Evolutionary conservation across 2,888 invertebrate genomes (phyloP), one percentile per base, ranked within the genome.

Genomic region (Cosmopolites sordidus): DNA sequence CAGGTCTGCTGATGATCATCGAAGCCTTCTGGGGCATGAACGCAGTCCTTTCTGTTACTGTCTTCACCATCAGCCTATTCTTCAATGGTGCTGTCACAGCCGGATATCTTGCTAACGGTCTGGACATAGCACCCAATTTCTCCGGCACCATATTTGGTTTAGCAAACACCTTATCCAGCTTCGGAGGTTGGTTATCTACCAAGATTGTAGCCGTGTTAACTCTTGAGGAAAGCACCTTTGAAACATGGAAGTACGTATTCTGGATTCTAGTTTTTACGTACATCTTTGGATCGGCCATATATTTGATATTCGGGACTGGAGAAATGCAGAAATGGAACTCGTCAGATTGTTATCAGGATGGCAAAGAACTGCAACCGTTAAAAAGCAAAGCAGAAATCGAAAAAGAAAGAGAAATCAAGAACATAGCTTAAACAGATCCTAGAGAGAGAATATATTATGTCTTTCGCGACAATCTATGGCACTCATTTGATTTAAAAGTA

Each of bases 121-220:
- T 92, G 16, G 92, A 92, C 65, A 90, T 92, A 63, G 91, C 92
- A 1, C 92, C 92, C 0, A 90, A 91, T 71, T 92, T 89, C 69
- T 89, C 90, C 51, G 89, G 92, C 0, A 92, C 92, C 1, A 90
- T 92, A 58, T 91, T 92, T 71, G 92, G 92, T 33, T 76, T 92
- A 77, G 90, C 91, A n/a, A 92, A 92, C 67, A 89, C 90, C 0
- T 73, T 91, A 49, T 89, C 90, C 0, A 91, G 91, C 0, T 77
- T 89, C 46, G 89, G 90, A 5, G 92, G 92, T 1, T 90, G 86
- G 76, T 69, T 92, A 1, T 90, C 90, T 6, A 85, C 89, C 0
- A 83, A 83, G 73, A 87, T 91, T 80, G 90, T 91, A 16, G 91
- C 88, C 11, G 78, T 81, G 45, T 75, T 92, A 16, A 91, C 89